Conservation (phyloP, 2,113 vertebrate genomes). For the Sceloporus tristichus region DNA sequence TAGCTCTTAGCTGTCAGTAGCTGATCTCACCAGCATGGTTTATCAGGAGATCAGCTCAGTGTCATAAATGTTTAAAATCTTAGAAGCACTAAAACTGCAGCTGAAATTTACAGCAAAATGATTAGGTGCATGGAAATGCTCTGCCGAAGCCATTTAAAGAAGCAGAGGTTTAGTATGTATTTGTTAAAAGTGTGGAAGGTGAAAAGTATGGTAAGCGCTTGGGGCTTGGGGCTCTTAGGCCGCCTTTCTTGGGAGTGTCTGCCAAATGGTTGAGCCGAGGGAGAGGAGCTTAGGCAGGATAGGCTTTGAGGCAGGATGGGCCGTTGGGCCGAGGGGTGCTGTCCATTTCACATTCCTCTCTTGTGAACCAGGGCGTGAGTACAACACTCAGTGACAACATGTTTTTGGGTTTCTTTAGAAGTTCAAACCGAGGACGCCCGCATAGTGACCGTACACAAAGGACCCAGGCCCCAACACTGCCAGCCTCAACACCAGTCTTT, state of each 20-base stretch:
- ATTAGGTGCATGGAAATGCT: background rate
- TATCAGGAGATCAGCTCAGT: background rate
- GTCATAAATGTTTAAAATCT: too few relatives aligned
- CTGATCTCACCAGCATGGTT: background rate
- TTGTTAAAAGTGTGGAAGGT: background rate
- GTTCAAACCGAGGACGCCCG: conserved; percentile 81
- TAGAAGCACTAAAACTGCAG: background rate
- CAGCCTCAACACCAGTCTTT: conserved; percentile 82
- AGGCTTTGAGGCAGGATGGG: conserved; percentile 21
- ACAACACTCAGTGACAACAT: conserved; percentile 68
- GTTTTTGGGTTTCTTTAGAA: conserved; percentile 79
- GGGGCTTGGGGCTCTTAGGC: background rate
- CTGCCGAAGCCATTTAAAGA: conserved; percentile 2
- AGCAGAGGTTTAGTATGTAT: conserved; percentile 18
- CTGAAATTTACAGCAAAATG: conserved; percentile 6
- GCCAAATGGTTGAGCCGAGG: background rate
- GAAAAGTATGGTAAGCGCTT: background rate
- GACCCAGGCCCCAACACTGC: conserved; percentile 81
- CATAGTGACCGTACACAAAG: conserved; percentile 83
- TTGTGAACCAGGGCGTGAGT: conserved; percentile 41
- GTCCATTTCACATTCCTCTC: conserved; percentile 45
- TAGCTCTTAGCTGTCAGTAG: too few relatives aligned
- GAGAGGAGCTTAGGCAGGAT: conserved; percentile 8
- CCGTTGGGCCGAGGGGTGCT: background rate
- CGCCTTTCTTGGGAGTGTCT: background rate